A percentile compares a stretch with the other conserved stretches of the same genome.
Evolutionary conservation across 1,140 invertebrate species (phyloP).

Genomic region (Penaeus vannamei): DNA sequence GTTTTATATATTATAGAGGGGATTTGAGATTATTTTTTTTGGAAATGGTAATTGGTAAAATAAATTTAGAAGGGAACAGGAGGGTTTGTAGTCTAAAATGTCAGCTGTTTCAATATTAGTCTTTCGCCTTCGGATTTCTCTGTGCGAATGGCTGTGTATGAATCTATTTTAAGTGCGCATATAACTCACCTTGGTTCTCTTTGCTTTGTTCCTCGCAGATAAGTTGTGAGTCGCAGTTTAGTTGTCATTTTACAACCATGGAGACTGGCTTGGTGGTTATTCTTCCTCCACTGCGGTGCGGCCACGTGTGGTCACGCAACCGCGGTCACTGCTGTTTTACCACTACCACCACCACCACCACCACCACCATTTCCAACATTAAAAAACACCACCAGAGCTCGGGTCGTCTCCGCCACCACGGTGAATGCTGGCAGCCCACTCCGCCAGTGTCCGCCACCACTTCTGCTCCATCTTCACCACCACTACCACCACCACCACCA

Average conservation of each 20-base stretch:
- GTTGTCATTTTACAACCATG: conserved; percentile 2
- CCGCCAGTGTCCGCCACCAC: neutral
- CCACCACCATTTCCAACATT: neutral
- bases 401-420: too few relatives aligned
- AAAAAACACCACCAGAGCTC: too few relatives aligned
- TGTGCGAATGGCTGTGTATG: neutral
- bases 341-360: conserved; percentile 22
- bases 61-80: too few relatives aligned
- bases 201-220: conserved; percentile 12
- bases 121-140: too few relatives aligned
- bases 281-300: neutral
- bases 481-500: conserved; percentile 5
- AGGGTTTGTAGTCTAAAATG: too few relatives aligned
- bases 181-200: neutral
- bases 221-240: conserved; percentile 21
- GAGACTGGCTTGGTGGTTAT: conserved; percentile 13
- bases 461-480: neutral
- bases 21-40: too few relatives aligned
- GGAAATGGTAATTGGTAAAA: too few relatives aligned
- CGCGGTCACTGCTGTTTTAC: neutral
- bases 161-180: neutral
- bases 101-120: too few relatives aligned
- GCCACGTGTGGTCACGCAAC: neutral
- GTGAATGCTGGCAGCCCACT: too few relatives aligned
- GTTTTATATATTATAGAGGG: too few relatives aligned